phyloP scores from a whole-genome alignment of 2,797 vertebrate species.

The Enteromius viviparus region DNA sequence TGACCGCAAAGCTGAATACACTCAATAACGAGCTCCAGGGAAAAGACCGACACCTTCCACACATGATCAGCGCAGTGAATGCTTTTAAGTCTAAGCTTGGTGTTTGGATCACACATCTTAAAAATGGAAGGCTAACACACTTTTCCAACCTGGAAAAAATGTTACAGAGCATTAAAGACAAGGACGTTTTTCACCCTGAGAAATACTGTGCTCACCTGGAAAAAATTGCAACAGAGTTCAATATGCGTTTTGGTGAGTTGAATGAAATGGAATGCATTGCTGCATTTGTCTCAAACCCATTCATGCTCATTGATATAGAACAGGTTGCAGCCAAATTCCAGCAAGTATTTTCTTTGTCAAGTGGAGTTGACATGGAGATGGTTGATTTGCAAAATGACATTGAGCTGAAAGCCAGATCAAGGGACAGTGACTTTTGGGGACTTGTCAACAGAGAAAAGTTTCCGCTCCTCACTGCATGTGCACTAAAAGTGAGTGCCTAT shows the following conservation, averaged over 20 bases:
- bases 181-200: slow-evolving; percentile 3
- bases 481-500: slow-evolving; percentile 14
- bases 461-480: slow-evolving; percentile 45
- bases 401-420: slow-evolving; percentile 51
- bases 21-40: slow-evolving; percentile 43
- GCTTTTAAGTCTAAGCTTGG: not conserved
- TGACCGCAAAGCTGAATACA: slow-evolving; percentile 32
- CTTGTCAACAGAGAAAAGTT: slow-evolving; percentile 45
- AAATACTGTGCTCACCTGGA: slow-evolving; percentile 9
- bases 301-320: slow-evolving; percentile 27
- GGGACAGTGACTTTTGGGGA: slow-evolving; percentile 37
- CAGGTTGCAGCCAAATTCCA: slow-evolving; percentile 44
- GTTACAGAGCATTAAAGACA: not conserved
- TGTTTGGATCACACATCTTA: not conserved
- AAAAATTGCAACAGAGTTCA: slow-evolving; percentile 6
- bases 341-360: slow-evolving; percentile 46
- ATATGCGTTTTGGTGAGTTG: not conserved
- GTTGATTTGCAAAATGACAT: slow-evolving; percentile 46
- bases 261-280: not conserved
- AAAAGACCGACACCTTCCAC: slow-evolving; percentile 33
- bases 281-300: slow-evolving; percentile 5
- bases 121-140: not conserved
- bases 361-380: slow-evolving; percentile 45
- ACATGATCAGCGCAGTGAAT: slow-evolving; percentile 37
- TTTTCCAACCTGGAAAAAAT: not conserved